Percentiles rank a stretch among this genome's conserved stretches.
Evolutionary conservation across 2,888 invertebrate genomes (phyloP).

Genomic region (Nebria brevicollis): DNA sequence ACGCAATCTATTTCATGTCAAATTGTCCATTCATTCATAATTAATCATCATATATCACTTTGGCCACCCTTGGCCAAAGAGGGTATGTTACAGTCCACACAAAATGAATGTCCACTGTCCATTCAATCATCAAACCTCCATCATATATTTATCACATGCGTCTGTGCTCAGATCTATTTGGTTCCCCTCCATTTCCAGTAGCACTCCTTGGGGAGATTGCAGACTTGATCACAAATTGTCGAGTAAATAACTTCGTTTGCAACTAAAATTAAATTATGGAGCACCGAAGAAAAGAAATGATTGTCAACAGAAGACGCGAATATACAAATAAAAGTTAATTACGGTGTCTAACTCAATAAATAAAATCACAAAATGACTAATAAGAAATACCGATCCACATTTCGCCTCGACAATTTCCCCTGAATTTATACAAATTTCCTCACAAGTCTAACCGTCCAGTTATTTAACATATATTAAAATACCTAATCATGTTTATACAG

Average conservation of each 20-base stretch:
- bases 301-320: background rate
- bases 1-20: background rate
- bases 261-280: slow-evolving; percentile 31
- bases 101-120: slow-evolving; percentile 4
- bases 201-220: slow-evolving; percentile 23
- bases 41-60: slow-evolving; percentile 36
- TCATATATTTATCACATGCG: slow-evolving; percentile 40
- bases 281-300: background rate
- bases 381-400: too few relatives aligned
- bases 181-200: slow-evolving; percentile 12
- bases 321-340: background rate
- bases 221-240: slow-evolving; percentile 30
- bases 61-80: slow-evolving; percentile 7
- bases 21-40: background rate
- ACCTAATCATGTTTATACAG: background rate
- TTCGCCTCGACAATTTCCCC: too few relatives aligned
- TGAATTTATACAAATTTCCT: too few relatives aligned
- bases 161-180: background rate
- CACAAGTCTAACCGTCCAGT: background rate
- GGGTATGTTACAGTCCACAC: slow-evolving; percentile 12
- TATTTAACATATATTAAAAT: background rate
- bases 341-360: too few relatives aligned
- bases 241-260: slow-evolving; percentile 29
- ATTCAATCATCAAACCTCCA: slow-evolving; percentile 40
- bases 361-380: too few relatives aligned